Conservation (phyloP, 2,113 vertebrate genomes). For the Albula glossodonta region DNA sequence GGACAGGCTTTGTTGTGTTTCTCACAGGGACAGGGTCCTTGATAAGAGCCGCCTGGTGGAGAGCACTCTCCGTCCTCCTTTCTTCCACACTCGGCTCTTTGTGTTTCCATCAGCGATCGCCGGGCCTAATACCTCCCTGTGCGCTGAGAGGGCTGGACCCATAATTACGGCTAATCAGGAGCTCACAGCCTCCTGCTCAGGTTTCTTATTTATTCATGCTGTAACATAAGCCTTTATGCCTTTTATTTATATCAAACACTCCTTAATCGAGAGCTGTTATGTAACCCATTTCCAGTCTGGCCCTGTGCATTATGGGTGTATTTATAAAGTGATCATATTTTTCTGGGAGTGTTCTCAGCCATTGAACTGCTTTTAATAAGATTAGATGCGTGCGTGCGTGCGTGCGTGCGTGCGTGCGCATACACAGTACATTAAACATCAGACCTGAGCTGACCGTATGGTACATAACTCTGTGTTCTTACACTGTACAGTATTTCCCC, state of each 20-base stretch:
- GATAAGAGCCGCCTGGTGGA: constrained; percentile 48
- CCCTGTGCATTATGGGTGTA: neutral
- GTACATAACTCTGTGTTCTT: too few species aligned
- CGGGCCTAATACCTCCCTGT: constrained; percentile 60
- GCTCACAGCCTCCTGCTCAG: neutral
- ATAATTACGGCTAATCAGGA: neutral
- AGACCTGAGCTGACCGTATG: too few species aligned
- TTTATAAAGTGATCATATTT: too few species aligned
- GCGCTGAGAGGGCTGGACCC: neutral
- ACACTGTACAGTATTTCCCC: too few species aligned
- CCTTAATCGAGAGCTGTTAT: neutral
- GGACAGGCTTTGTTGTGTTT: constrained; percentile 6
- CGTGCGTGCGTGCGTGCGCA: too few species aligned
- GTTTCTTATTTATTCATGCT: neutral
- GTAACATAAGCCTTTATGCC: neutral
- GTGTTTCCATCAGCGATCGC: constrained; percentile 72
- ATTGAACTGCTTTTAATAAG: too few species aligned
- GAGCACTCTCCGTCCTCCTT: constrained; percentile 55
- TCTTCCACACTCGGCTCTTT: constrained; percentile 64
- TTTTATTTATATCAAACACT: constrained; percentile 2
- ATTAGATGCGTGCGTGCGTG: too few species aligned
- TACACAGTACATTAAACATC: too few species aligned
- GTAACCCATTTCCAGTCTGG: neutral
- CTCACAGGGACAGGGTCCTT: neutral
- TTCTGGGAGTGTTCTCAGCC: too few species aligned